These are phyloP conservation scores for Delphinus delphis DNA, from an alignment of 2,113 vertebrate genomes.

Conservation along the genomic window DNA sequence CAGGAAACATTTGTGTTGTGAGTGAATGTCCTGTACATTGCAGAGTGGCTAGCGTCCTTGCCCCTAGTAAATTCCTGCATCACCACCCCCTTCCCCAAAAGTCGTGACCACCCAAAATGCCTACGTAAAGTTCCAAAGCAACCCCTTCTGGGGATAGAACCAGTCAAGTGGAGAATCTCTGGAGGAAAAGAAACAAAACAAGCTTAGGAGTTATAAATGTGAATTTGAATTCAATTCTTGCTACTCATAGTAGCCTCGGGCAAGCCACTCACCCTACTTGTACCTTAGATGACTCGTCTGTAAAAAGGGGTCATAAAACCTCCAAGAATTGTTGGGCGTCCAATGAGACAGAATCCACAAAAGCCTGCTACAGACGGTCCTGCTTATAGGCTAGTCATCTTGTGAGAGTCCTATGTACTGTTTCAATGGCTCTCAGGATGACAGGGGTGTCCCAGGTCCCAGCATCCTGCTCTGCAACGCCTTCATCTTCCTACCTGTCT, in stretches of 20 bases:
- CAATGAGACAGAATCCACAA: not conserved
- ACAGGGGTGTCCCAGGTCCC: not conserved
- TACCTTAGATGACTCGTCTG: not conserved
- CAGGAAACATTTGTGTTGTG: not conserved
- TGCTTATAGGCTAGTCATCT: not conserved
- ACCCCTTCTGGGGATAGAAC: not conserved
- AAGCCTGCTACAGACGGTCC: not conserved
- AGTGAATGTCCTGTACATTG: not conserved
- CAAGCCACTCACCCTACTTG: not conserved
- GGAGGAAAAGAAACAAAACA: not conserved
- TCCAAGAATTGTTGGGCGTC: not conserved
- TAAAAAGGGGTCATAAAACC: not conserved
- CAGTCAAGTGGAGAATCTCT: not conserved
- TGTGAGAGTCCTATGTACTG: not conserved
- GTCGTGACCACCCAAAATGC: not conserved
- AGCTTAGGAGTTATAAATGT: not conserved
- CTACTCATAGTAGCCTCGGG: not conserved
- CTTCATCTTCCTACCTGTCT: not conserved
- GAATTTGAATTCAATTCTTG: not conserved
- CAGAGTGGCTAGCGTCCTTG: not conserved
- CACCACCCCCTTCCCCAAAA: not conserved
- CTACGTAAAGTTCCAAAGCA: not conserved
- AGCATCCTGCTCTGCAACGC: not conserved
- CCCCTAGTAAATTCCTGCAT: not conserved
- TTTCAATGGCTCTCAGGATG: not conserved